phyloP scores from a whole-genome alignment of 2,797 vertebrate genomes.

The Spondyliosoma cantharus region DNA sequence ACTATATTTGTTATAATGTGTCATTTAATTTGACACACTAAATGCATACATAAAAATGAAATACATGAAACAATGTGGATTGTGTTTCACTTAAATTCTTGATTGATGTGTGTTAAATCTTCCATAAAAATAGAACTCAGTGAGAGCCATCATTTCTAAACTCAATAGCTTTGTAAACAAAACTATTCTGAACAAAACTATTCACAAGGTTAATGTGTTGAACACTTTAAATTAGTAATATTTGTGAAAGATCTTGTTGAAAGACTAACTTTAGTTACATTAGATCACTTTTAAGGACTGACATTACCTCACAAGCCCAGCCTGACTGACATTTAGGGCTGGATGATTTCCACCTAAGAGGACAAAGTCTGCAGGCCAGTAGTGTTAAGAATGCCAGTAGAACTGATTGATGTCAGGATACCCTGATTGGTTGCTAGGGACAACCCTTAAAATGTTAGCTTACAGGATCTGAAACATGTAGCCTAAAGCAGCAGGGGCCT shows the following conservation, averaged over 20 bases:
- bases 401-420: too few relatives aligned
- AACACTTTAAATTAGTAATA: background rate
- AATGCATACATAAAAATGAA: background rate
- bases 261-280: background rate
- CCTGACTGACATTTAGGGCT: too few relatives aligned
- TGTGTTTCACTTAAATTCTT: background rate
- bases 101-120: background rate
- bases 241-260: background rate
- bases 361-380: too few relatives aligned
- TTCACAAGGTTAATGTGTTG: background rate
- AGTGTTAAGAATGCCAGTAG: too few relatives aligned
- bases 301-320: too few relatives aligned
- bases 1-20: background rate
- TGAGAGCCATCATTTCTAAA: background rate
- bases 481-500: too few relatives aligned
- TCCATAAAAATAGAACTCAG: background rate
- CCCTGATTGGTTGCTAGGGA: too few relatives aligned
- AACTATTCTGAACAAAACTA: background rate
- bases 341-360: too few relatives aligned
- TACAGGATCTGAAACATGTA: too few relatives aligned
- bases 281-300: background rate
- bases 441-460: too few relatives aligned
- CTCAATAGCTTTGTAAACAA: background rate
- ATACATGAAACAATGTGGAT: background rate
- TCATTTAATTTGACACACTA: background rate